Evolutionary conservation across 2,797 vertebrate species (phyloP).

Genomic region (Sebastolobus alascanus): DNA sequence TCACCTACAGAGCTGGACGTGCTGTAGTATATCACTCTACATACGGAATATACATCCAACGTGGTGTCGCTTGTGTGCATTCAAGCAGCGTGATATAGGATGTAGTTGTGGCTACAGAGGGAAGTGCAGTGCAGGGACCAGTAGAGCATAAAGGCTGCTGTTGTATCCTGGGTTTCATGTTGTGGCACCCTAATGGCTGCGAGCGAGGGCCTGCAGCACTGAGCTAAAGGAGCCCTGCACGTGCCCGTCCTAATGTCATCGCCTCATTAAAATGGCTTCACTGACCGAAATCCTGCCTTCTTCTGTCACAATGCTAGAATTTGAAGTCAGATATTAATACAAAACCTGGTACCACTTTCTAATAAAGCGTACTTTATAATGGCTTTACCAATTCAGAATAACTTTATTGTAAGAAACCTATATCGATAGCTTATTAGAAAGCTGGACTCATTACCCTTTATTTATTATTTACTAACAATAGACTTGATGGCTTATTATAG

Average conservation of each 20-base stretch:
- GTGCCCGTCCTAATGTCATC: slow-evolving; percentile 52
- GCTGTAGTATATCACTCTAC: slow-evolving; percentile 43
- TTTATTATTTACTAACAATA: not conserved
- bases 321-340: not conserved
- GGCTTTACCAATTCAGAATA: not conserved
- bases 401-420: not conserved
- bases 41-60: slow-evolving; percentile 11
- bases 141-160: slow-evolving; percentile 68
- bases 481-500: not conserved
- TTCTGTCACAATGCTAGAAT: not conserved
- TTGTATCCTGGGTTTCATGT: slow-evolving; percentile 56
- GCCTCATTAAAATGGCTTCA: slow-evolving; percentile 32
- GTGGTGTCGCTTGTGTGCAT: slow-evolving; percentile 25
- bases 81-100: slow-evolving; percentile 31
- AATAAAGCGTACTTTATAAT: not conserved
- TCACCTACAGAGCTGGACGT: slow-evolving; percentile 34
- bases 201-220: slow-evolving; percentile 26
- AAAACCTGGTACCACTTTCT: not conserved
- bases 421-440: not conserved
- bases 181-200: slow-evolving; percentile 57
- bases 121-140: slow-evolving; percentile 44
- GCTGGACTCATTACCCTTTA: not conserved
- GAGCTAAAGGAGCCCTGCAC: slow-evolving; percentile 35
- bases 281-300: not conserved
- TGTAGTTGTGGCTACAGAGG: slow-evolving; percentile 42